A percentile compares a stretch with the other conserved stretches of the same genome.
phyloP scores from a whole-genome alignment of 2,797 vertebrate genomes.

The Gambusia yucatana region DNA sequence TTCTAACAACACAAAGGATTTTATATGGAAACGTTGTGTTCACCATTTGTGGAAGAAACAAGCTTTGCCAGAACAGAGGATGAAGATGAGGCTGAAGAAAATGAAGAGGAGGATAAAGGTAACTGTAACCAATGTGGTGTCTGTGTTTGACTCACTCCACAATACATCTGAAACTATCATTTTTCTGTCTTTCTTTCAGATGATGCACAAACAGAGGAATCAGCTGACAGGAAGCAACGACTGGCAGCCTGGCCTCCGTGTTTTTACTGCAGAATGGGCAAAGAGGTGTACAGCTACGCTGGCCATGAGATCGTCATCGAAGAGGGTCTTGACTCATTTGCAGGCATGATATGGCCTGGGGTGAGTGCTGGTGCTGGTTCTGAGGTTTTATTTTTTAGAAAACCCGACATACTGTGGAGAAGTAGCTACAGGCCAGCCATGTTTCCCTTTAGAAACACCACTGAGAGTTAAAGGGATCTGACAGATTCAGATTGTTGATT shows the following conservation, averaged over 20 bases:
- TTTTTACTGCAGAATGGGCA: conserved; percentile 74
- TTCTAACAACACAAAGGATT: conserved; percentile 3
- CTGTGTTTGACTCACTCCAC: background rate
- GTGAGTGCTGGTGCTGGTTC: conserved; percentile 74
- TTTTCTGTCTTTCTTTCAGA: conserved; percentile 30
- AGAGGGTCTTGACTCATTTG: conserved; percentile 86
- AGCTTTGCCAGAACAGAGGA: background rate
- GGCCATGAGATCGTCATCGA: conserved; percentile 86
- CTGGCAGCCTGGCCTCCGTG: conserved; percentile 75
- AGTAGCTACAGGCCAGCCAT: background rate
- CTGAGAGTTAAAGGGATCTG: background rate
- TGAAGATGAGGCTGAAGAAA: conserved; percentile 6
- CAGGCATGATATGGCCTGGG: conserved; percentile 88
- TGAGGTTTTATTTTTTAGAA: background rate
- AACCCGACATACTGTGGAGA: background rate
- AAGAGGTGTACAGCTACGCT: conserved; percentile 81
- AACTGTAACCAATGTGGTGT: background rate
- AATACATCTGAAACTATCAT: background rate
- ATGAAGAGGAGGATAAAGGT: conserved; percentile 32
- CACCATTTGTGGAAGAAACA: conserved; percentile 23
- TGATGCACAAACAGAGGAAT: conserved; percentile 23
- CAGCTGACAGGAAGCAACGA: conserved; percentile 10
- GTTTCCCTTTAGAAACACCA: background rate
- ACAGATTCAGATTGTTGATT: background rate
- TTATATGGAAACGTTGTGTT: conserved; percentile 41